Percentiles rank a stretch among this genome's conserved stretches.
These are phyloP conservation scores for Amblyraja radiata DNA, from an alignment of 2,797 vertebrate species.

Conservation along the genomic window DNA sequence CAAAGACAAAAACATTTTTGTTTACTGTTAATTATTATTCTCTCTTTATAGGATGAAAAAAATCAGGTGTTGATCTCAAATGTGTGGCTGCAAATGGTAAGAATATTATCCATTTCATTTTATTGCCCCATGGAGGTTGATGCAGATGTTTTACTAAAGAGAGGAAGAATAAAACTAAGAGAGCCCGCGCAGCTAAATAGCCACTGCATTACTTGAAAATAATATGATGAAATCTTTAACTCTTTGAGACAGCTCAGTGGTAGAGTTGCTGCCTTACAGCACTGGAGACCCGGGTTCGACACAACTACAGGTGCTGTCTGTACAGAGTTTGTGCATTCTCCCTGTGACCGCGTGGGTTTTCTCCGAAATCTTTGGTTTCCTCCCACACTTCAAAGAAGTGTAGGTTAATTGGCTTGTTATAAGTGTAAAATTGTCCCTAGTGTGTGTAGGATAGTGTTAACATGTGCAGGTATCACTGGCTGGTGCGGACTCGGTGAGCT, in stretches of 20 bases:
- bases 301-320: no score
- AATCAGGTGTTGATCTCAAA: slow-evolving; percentile 86
- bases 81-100: slow-evolving; percentile 83
- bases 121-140: neutral
- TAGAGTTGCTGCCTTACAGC: no score
- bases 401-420: no score
- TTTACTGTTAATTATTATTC: slow-evolving; percentile 20
- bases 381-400: no score
- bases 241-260: neutral
- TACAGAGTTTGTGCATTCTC: no score
- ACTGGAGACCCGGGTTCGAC: no score
- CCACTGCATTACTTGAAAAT: neutral
- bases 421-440: no score
- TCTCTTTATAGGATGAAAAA: slow-evolving; percentile 73
- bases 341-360: no score
- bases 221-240: neutral
- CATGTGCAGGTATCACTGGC: no score
- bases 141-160: neutral
- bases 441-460: no score
- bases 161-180: neutral
- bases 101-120: slow-evolving; percentile 45
- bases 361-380: no score
- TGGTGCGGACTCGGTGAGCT: no score
- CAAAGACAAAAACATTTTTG: neutral
- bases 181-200: neutral